These are phyloP conservation scores for Xenentodon cancila DNA, from an alignment of 2,797 vertebrate genomes.

Conservation along the genomic window DNA sequence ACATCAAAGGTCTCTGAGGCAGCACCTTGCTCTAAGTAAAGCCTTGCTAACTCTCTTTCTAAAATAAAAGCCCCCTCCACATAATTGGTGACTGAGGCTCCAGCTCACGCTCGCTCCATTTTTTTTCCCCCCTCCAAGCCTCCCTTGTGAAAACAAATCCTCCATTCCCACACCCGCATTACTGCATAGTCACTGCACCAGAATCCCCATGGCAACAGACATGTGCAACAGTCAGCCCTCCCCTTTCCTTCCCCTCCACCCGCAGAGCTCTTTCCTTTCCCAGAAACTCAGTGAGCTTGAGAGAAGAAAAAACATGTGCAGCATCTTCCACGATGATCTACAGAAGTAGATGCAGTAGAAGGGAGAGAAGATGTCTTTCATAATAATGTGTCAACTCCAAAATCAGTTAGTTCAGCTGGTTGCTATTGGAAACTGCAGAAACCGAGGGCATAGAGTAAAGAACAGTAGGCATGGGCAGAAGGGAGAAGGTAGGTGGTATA, in stretches of 20 bases:
- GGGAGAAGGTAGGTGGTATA: conserved; percentile 61
- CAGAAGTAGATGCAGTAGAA: conserved; percentile 59
- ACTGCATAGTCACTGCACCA: conserved; percentile 82
- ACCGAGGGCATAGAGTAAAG: conserved; percentile 53
- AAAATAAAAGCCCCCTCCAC: conserved; percentile 70
- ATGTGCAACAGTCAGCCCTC: conserved; percentile 73
- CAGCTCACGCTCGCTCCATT: conserved; percentile 59
- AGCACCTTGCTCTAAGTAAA: conserved; percentile 64
- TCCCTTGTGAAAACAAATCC: conserved; percentile 75
- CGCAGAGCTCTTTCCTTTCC: conserved; percentile 43
- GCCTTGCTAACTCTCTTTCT: conserved; percentile 54
- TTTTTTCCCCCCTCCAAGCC: conserved; percentile 33
- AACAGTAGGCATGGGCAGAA: conserved; percentile 62
- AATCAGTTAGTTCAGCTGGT: conserved; percentile 71
- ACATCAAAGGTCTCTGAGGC: conserved; percentile 70
- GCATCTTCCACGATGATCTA: conserved; percentile 65
- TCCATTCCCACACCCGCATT: conserved; percentile 74
- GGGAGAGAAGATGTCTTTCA: conserved; percentile 66
- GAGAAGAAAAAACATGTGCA: conserved; percentile 44
- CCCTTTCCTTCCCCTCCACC: conserved; percentile 29
- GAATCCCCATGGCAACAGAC: conserved; percentile 85
- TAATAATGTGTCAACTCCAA: conserved; percentile 71
- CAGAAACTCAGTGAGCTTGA: conserved; percentile 51
- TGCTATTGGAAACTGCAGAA: conserved; percentile 79
- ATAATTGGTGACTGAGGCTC: conserved; percentile 73